Conservation (phyloP, 64 coral and sea anemone species). For the Pocillopora verrucosa region DNA sequence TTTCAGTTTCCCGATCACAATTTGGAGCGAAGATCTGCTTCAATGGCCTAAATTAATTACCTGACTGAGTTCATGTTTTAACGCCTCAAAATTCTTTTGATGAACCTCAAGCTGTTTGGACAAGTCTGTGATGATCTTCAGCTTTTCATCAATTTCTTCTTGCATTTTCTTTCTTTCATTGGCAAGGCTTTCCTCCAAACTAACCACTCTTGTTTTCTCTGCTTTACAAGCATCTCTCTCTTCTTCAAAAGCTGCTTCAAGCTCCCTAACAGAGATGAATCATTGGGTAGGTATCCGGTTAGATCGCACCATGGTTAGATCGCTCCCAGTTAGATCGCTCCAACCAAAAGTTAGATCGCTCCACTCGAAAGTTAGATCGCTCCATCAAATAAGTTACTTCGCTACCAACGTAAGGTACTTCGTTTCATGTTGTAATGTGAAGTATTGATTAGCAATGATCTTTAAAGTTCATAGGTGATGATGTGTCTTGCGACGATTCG, state of each 20-base stretch:
- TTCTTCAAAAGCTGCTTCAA: slow-evolving; percentile 66
- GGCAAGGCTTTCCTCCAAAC: slow-evolving; percentile 68
- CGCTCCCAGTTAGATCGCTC: too few species aligned
- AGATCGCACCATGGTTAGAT: too few species aligned
- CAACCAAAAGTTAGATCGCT: too few species aligned
- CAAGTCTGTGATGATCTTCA: slow-evolving; percentile 75
- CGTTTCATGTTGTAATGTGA: too few species aligned
- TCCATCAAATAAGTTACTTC: too few species aligned
- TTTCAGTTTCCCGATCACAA: too few species aligned
- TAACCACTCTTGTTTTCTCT: slow-evolving; percentile 53
- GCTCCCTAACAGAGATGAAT: slow-evolving; percentile 48
- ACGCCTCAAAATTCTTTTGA: slow-evolving; percentile 93
- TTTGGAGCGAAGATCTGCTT: too few species aligned
- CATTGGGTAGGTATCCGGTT: not conserved
- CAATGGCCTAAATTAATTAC: slow-evolving; percentile 12
- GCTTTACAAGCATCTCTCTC: slow-evolving; percentile 67
- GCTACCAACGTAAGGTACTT: too few species aligned
- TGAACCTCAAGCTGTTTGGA: slow-evolving; percentile 95
- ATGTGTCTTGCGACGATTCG: too few species aligned
- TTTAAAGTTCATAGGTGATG: too few species aligned
- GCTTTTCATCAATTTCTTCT: slow-evolving; percentile 78
- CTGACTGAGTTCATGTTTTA: slow-evolving; percentile 85
- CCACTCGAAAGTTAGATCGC: too few species aligned
- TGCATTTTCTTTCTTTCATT: slow-evolving; percentile 56
- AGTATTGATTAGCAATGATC: too few species aligned